Conservation (phyloP, 35 echinoderm and acorn worm genomes). For the Lytechinus variegatus region DNA sequence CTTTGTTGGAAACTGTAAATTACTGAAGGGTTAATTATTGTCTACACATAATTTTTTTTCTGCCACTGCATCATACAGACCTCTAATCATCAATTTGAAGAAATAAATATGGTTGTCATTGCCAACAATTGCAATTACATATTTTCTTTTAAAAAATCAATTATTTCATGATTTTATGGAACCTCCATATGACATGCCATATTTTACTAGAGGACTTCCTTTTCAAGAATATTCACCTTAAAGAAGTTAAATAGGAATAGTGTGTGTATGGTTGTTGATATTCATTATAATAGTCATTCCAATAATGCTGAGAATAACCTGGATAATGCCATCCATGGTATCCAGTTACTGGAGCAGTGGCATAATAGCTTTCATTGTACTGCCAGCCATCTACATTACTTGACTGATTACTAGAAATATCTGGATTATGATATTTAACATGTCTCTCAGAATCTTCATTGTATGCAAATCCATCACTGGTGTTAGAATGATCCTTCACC, state of each 20-base stretch:
- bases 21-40: too few species aligned
- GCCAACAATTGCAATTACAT: too few species aligned
- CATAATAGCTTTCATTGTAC: not conserved
- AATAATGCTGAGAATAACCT: not conserved
- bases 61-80: too few species aligned
- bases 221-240: not conserved
- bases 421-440: not conserved
- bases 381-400: not conserved
- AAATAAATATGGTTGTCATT: too few species aligned
- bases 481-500: not conserved
- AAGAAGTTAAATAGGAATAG: not conserved
- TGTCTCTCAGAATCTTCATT: not conserved
- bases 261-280: not conserved
- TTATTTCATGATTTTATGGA: too few species aligned
- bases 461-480: not conserved
- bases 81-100: too few species aligned
- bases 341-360: not conserved
- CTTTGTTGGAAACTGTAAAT: too few species aligned
- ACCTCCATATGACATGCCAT: not conserved
- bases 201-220: not conserved
- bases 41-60: too few species aligned
- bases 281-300: not conserved
- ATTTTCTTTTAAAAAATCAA: too few species aligned
- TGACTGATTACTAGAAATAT: not conserved
- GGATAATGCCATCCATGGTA: not conserved